Conservation (phyloP, 1,140 invertebrate genomes). For the Drosophila kikkawai region DNA sequence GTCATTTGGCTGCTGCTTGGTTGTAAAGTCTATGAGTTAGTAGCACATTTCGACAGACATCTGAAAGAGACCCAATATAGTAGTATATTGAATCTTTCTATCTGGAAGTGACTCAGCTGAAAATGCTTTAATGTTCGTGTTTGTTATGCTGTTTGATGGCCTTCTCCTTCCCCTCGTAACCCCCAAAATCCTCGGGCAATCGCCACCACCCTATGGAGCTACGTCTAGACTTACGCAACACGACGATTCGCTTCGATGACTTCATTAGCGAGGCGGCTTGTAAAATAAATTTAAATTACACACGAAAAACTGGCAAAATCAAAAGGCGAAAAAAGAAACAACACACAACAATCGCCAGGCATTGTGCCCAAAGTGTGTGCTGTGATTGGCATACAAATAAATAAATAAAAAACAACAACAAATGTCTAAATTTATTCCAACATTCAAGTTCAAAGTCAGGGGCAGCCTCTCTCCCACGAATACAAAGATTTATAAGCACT, state of each 20-base stretch:
- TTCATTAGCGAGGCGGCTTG: constrained; percentile 52
- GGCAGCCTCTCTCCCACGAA: constrained; percentile 37
- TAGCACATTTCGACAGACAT: constrained; percentile 13
- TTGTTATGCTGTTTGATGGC: constrained; percentile 43
- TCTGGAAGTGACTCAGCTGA: constrained; percentile 29
- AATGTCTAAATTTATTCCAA: constrained; percentile 48
- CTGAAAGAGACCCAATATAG: constrained; percentile 21
- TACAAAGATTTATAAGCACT: constrained; percentile 15
- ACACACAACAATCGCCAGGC: constrained; percentile 29
- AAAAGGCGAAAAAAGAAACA: constrained; percentile 12
- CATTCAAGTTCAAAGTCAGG: constrained; percentile 71
- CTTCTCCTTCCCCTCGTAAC: constrained; percentile 34
- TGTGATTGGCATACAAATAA: constrained; percentile 34
- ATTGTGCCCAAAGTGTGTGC: constrained; percentile 37
- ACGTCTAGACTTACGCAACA: constrained; percentile 50
- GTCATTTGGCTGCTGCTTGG: neutral
- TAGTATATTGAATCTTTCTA: constrained; percentile 25
- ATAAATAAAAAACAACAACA: constrained; percentile 5
- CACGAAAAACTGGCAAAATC: constrained; percentile 34
- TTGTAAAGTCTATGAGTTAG: neutral
- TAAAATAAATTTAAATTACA: constrained; percentile 64
- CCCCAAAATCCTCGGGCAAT: constrained; percentile 22
- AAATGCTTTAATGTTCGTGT: constrained; percentile 37
- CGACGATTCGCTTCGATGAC: constrained; percentile 46
- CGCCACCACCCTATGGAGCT: constrained; percentile 25